These are phyloP conservation scores for Drosophila testacea DNA, from an alignment of 2,888 invertebrate species.

Conservation along the genomic window DNA sequence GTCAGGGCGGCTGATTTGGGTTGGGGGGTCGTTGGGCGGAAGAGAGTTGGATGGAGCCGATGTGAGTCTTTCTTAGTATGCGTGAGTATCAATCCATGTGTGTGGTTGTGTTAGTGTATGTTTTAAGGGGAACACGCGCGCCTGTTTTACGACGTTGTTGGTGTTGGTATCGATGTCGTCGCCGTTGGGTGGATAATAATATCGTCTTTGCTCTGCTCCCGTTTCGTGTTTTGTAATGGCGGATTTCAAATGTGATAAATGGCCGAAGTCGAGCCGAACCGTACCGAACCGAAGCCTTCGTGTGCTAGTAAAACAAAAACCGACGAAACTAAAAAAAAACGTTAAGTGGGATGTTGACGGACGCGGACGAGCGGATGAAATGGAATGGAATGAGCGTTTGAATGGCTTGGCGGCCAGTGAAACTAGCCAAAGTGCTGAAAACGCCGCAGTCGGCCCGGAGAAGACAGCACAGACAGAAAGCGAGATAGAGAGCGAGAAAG, in stretches of 20 bases:
- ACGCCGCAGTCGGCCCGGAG: conserved; percentile 66
- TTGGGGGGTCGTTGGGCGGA: conserved; percentile 55
- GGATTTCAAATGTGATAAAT: conserved; percentile 70
- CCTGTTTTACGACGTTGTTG: conserved; percentile 65
- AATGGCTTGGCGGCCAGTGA: conserved; percentile 65
- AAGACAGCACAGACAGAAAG: conserved; percentile 29
- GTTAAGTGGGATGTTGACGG: conserved; percentile 81
- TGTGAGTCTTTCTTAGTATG: conserved; percentile 38
- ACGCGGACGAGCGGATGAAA: conserved; percentile 82
- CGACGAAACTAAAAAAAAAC: conserved; percentile 42
- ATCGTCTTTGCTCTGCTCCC: conserved; percentile 62
- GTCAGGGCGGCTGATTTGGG: conserved; percentile 49
- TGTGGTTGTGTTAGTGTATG: conserved; percentile 23
- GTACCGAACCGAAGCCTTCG: conserved; percentile 56
- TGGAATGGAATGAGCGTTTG: conserved; percentile 77
- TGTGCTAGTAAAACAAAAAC: conserved; percentile 27
- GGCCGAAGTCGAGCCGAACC: conserved; percentile 18
- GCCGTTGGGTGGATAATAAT: conserved; percentile 70
- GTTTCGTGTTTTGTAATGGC: conserved; percentile 67
- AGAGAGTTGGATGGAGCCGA: conserved; percentile 56
- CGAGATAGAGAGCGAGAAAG: conserved; percentile 25
- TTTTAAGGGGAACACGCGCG: conserved; percentile 65
- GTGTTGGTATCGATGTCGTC: conserved; percentile 67
- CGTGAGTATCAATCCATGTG: conserved; percentile 19
- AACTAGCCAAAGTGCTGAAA: conserved; percentile 57